phyloP scores from a whole-genome alignment of 1,140 invertebrate genomes.

The Pseudachorutes palmiensis region DNA sequence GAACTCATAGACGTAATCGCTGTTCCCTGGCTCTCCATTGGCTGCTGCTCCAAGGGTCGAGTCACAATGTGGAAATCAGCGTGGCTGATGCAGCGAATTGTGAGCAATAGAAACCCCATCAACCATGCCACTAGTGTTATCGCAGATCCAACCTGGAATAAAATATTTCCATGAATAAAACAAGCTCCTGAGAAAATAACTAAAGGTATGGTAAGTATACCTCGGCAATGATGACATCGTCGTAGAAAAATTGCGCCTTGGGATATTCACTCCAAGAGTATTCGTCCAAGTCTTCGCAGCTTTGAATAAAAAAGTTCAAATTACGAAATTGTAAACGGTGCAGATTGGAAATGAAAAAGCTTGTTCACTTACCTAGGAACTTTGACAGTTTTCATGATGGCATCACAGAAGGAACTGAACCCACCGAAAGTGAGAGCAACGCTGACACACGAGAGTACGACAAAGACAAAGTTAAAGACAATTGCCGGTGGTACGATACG shows the following conservation, averaged over 20 bases:
- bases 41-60: neutral
- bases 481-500: slow-evolving; percentile 37
- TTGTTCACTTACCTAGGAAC: slow-evolving; percentile 21
- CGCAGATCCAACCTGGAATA: slow-evolving; percentile 27
- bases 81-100: slow-evolving; percentile 31
- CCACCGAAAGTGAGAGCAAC: slow-evolving; percentile 31
- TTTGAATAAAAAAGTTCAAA: slow-evolving; percentile 7
- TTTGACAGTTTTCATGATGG: slow-evolving; percentile 23
- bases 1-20: neutral
- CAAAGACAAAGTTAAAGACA: slow-evolving; percentile 36
- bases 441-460: slow-evolving; percentile 29
- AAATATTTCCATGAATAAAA: slow-evolving; percentile 7
- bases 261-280: slow-evolving; percentile 25
- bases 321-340: neutral
- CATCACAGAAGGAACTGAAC: slow-evolving; percentile 31
- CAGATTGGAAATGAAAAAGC: neutral
- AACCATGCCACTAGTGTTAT: slow-evolving; percentile 31
- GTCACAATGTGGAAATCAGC: slow-evolving; percentile 32
- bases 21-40: neutral
- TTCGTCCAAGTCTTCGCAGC: slow-evolving; percentile 33
- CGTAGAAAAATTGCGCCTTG: slow-evolving; percentile 30
- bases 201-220: slow-evolving; percentile 8
- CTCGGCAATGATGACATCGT: slow-evolving; percentile 32
- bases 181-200: neutral
- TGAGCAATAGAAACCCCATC: slow-evolving; percentile 29